These are phyloP conservation scores for Microcebus griseorufus DNA, from an alignment of 2,113 vertebrate species.

Conservation along the genomic window DNA sequence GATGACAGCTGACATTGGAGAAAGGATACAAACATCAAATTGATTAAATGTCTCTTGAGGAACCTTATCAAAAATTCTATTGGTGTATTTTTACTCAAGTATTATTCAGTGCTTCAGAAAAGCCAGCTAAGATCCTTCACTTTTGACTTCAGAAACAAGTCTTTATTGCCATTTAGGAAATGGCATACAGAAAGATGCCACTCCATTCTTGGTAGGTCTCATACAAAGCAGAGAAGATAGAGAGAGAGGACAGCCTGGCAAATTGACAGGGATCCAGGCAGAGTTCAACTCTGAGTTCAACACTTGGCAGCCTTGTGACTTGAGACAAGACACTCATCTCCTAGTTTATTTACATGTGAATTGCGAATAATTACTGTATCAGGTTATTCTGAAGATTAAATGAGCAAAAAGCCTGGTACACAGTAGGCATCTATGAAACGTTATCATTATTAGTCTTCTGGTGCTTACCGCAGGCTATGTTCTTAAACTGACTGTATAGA, in stretches of 20 bases:
- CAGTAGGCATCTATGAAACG: not conserved
- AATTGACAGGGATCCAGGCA: not conserved
- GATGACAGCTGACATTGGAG: not conserved
- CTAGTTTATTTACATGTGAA: not conserved
- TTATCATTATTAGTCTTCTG: not conserved
- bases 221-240: not conserved
- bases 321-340: not conserved
- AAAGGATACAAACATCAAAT: not conserved
- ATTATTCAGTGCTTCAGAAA: constrained; percentile 9
- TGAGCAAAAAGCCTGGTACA: not conserved
- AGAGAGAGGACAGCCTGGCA: not conserved
- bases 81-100: not conserved
- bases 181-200: not conserved
- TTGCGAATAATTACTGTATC: not conserved
- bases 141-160: not conserved
- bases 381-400: not conserved
- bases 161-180: not conserved
- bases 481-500: too few relatives aligned
- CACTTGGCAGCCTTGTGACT: not conserved
- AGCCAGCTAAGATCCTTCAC: not conserved
- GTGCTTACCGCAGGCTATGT: too few relatives aligned
- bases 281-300: not conserved
- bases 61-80: not conserved
- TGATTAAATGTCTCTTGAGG: not conserved
- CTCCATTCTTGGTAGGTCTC: not conserved